Evolutionary conservation across 2,888 invertebrate genomes (phyloP), one percentile per base, ranked within the genome.

Genomic region (Rotaria macrura): DNA sequence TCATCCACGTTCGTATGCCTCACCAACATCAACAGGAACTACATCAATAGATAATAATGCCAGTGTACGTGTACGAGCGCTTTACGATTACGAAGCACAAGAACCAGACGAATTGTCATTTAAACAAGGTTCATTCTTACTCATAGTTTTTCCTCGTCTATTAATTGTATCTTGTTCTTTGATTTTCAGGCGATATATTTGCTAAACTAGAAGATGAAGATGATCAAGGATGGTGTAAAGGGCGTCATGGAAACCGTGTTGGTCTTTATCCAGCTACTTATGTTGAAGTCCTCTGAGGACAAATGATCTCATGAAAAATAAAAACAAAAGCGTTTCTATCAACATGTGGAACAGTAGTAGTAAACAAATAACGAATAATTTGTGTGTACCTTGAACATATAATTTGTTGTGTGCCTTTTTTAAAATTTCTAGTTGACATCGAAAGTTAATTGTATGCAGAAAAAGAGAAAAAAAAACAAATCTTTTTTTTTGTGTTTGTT

Each of bases 141-240:
- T 2, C n/a, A 10, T 29, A 17, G 49, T 49, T 49, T 49, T 49
- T 12, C 49, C 25, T 29, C 14, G 47, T 40, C 7, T 38, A 9
- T 84, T 38, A 7, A 72, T 79, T 54, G 47, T 47, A 85, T 85
- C n/a, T 85, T 74, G 92, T 93, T 25, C 91, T 25, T n/a, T 0
- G 10, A 47, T 47, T 47, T 79, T 43, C 14, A 98, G 97, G 97
- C 88, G 97, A 98, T 89, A 92, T 95, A 88, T 98, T 98, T 91
- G 96, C 96, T 90, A 97, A 98, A 92, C 91, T 98, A 88, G 96
- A 96, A 91, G 97, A 97, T 90, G 97, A 97, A 91, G 98, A 98
- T 90, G 97, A 97, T 89, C 97, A 98, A 92, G 98, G 98, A 86
- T 98, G 98, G 98, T 97, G 97, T 92, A 97, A 96, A 92, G 98